A percentile compares a stretch with the other conserved stretches of the same genome.
Evolutionary conservation across 2,113 vertebrate genomes (phyloP).

Genomic region (Lampris incognitus): DNA sequence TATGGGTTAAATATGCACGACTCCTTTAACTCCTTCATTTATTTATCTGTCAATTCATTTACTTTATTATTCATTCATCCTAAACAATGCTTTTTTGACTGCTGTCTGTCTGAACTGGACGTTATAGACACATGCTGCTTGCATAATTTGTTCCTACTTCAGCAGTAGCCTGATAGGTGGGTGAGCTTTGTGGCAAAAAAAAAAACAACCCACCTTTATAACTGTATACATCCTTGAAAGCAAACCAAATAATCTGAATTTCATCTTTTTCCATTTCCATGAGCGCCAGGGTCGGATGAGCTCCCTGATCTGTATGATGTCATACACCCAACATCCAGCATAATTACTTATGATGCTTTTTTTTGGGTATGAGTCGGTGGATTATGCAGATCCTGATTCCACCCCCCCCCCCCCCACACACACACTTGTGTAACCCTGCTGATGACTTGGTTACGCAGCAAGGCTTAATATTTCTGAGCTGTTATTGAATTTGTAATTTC

Average conservation of each 20-base stretch:
- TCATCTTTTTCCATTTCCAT: conserved; percentile 34
- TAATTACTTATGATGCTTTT: conserved; percentile 48
- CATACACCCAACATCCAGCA: conserved; percentile 17
- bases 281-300: conserved; percentile 4
- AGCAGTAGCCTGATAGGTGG: conserved; percentile 12
- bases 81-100: no score
- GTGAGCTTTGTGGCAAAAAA: not conserved
- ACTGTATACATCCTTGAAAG: conserved; percentile 49
- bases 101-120: no score
- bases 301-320: conserved; percentile 49
- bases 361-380: conserved; percentile 52
- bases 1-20: not conserved
- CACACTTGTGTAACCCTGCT: conserved; percentile 64
- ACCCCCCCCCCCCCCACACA: conserved; percentile 38
- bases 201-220: conserved; percentile 34
- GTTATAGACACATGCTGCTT: no score
- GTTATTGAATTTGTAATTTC: conserved; percentile 39
- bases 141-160: not conserved
- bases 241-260: conserved; percentile 43
- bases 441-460: conserved; percentile 14
- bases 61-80: not conserved
- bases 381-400: conserved; percentile 69
- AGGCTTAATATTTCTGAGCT: conserved; percentile 30
- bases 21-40: not conserved
- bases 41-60: not conserved